A percentile compares a stretch with the other conserved stretches of the same genome.
Conservation (phyloP, 64 coral and sea anemone species). For the Pachyseris speciosa region DNA sequence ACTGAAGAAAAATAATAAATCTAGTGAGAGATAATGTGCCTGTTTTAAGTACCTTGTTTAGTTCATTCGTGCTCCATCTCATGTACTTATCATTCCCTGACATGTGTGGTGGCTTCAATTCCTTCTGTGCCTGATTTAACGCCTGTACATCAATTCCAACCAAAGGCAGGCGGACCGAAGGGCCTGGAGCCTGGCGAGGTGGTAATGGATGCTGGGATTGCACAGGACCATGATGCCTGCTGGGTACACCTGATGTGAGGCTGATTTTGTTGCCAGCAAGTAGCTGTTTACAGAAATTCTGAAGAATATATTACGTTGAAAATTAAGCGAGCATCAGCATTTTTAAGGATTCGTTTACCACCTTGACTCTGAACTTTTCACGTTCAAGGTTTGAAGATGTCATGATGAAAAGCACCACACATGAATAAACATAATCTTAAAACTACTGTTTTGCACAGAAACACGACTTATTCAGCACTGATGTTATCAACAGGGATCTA, state of each 20-base stretch:
- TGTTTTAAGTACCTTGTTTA: not conserved
- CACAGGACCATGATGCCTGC: not conserved
- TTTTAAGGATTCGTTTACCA: not conserved
- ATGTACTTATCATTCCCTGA: constrained; percentile 62
- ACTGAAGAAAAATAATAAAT: too few species aligned
- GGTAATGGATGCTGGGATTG: not conserved
- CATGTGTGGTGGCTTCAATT: constrained; percentile 32
- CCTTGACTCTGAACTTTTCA: too few species aligned
- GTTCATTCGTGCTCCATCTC: constrained; percentile 12
- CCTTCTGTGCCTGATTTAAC: constrained; percentile 53
- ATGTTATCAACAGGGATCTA: too few species aligned
- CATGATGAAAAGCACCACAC: too few species aligned
- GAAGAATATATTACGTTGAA: not conserved
- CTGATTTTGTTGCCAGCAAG: constrained; percentile 68
- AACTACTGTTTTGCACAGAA: too few species aligned
- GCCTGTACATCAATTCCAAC: constrained; percentile 37
- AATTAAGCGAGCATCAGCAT: not conserved
- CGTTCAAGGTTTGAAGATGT: too few species aligned
- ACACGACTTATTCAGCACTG: too few species aligned
- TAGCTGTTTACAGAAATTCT: constrained; percentile 80
- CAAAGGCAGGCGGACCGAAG: constrained; percentile 22
- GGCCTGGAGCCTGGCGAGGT: constrained; percentile 11
- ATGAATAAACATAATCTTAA: too few species aligned
- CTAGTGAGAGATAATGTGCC: too few species aligned
- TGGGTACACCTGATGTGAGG: constrained; percentile 47